Conservation (phyloP, 2,888 invertebrate species). For the Tricholauxania praeusta region DNA sequence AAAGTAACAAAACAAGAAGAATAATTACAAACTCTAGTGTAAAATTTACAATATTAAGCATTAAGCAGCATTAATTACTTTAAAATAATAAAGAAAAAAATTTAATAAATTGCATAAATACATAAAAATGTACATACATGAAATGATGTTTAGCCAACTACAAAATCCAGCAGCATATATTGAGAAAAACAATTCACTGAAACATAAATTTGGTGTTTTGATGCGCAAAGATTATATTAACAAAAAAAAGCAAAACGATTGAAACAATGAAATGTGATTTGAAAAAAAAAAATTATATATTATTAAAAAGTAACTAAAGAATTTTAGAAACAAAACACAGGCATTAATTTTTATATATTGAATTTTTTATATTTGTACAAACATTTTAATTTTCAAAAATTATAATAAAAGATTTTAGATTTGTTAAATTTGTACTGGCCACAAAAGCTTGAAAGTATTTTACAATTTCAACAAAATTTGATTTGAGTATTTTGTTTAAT, state of each 20-base stretch:
- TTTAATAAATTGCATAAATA: constrained; percentile 46
- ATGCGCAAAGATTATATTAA: constrained; percentile 35
- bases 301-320: constrained; percentile 33
- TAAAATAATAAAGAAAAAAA: constrained; percentile 45
- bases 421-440: no score
- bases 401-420: no score
- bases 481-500: neutral
- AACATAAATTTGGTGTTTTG: neutral
- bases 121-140: constrained; percentile 38
- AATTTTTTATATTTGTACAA: constrained; percentile 4
- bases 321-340: constrained; percentile 28
- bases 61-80: constrained; percentile 31
- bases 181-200: constrained; percentile 50
- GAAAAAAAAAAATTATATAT: constrained; percentile 53
- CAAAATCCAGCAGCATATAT: constrained; percentile 45
- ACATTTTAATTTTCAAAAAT: neutral
- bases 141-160: constrained; percentile 28
- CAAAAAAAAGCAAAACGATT: constrained; percentile 37
- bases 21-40: constrained; percentile 13
- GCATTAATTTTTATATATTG: constrained; percentile 17
- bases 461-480: constrained; percentile 14
- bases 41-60: constrained; percentile 38
- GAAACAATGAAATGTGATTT: constrained; percentile 66
- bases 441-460: neutral
- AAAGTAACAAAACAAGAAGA: constrained; percentile 39